These are phyloP conservation scores for Paralvinella palmiformis DNA, from an alignment of 1,140 invertebrate genomes.

Conservation along the genomic window DNA sequence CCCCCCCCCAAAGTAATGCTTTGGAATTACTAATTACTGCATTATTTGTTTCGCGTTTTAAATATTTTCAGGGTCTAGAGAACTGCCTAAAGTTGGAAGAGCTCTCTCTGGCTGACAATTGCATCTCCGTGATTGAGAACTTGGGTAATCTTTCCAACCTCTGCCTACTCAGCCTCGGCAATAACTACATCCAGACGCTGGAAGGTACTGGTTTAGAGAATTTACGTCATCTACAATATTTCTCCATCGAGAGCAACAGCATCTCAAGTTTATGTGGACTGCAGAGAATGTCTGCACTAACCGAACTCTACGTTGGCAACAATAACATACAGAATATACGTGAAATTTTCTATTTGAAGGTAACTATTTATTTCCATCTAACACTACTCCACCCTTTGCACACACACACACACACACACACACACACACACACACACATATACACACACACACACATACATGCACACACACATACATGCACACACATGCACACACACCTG, in stretches of 20 bases:
- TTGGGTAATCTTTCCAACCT: constrained; percentile 73
- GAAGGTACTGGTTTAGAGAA: constrained; percentile 31
- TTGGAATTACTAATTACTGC: no score
- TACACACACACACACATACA: no score
- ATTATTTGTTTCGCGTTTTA: constrained; percentile 6
- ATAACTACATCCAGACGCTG: constrained; percentile 70
- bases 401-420: no score
- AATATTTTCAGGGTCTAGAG: constrained; percentile 40
- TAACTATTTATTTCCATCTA: no score
- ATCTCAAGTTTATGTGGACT: constrained; percentile 12
- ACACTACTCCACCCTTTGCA: no score
- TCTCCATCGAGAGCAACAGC: constrained; percentile 42
- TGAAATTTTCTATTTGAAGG: constrained; percentile 47
- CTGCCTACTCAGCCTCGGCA: constrained; percentile 79
- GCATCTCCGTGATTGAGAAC: constrained; percentile 74
- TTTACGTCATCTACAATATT: constrained; percentile 34
- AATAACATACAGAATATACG: constrained; percentile 43
- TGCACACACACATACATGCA: no score
- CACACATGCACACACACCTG: no score
- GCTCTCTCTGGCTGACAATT: constrained; percentile 84
- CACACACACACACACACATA: no score
- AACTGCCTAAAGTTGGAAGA: constrained; percentile 41
- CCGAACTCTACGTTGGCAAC: constrained; percentile 48
- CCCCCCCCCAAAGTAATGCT: no score
- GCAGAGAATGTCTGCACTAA: constrained; percentile 26